Base-by-base conservation (phyloP, 2,113 vertebrate species). In the Pholis gunnellus region DNA sequence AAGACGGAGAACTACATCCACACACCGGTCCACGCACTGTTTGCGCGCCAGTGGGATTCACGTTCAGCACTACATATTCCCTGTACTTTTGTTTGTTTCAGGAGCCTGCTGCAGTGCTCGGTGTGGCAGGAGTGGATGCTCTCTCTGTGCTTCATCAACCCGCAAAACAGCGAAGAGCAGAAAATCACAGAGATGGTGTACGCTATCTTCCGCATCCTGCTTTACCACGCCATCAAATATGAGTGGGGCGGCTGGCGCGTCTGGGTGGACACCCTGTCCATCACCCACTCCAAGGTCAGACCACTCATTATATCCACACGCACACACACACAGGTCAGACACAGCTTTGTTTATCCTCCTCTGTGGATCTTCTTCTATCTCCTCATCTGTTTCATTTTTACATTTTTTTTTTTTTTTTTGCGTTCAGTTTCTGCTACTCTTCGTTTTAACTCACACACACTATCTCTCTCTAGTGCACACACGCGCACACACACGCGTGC, bases 121-220 rank as follows among this genome's bases (percentile, higher is more conserved):
- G 98, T 99, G 72, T 99, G 98, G 98, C 98, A 99, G 93, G 98
- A 99, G 72, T 99, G 98, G 98, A 99, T 99, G 98, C 96, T 99
- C 88, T 99, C 98, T 36, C 96, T 99, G 79, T 97, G 97, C 93
- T 99, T 95, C 92, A 97, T 99, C 92, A 96, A 95, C 88, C 97
- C 98, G 0, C 94, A 94, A 85, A 98, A 90, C 94, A 97, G 93
- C 4, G 98, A 99, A 84, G 98, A 99, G 84, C 97, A 98, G 93
- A 99, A 99, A 95, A 97, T 99, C 94, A 97, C 97, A 2, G 98
- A 99, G 94, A 99, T 99, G 98, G 98, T 99, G 9, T 99, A 97
- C 80, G 97, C 98, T 87, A 95, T 99, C 93, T 99, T 99, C 93
- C 96, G 98, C 84, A 99, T 99, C 91, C 94, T 99, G 34, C 97